A percentile compares a stretch with the other conserved stretches of the same genome.
Evolutionary conservation across 2,113 vertebrate species (phyloP).

Genomic region (Urocynchramus pylzowi): DNA sequence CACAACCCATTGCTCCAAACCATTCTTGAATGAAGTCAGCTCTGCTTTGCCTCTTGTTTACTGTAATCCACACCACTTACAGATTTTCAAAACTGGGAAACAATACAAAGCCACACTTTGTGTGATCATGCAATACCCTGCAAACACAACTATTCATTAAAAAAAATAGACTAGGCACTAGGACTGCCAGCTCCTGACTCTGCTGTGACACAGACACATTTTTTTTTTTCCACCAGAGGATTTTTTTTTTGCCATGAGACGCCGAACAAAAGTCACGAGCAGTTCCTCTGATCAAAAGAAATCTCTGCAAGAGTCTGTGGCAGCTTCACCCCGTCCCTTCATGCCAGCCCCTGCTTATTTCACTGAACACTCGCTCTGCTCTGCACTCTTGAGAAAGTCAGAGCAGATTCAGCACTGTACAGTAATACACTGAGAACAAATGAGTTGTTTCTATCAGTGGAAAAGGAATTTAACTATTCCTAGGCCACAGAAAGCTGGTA

Average conservation of each 20-base stretch:
- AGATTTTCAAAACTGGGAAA: conserved; percentile 7
- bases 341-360: not conserved
- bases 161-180: not conserved
- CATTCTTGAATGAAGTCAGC: not conserved
- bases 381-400: not conserved
- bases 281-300: conserved; percentile 50
- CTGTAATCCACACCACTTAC: not conserved
- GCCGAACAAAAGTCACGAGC: not conserved
- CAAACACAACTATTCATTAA: conserved; percentile 36
- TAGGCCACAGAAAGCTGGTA: not conserved
- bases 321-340: conserved; percentile 5
- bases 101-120: not conserved
- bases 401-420: not conserved
- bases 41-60: conserved; percentile 6
- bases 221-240: not conserved
- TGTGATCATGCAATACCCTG: not conserved
- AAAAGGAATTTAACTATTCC: not conserved
- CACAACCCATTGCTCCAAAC: not conserved
- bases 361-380: not conserved
- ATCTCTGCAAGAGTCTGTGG: not conserved
- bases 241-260: not conserved
- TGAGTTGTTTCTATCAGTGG: not conserved
- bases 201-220: not conserved
- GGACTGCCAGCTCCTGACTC: not conserved
- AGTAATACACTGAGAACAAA: not conserved